Base-by-base conservation (phyloP, 1,140 invertebrate species). In the Drosophila kepulauana region DNA sequence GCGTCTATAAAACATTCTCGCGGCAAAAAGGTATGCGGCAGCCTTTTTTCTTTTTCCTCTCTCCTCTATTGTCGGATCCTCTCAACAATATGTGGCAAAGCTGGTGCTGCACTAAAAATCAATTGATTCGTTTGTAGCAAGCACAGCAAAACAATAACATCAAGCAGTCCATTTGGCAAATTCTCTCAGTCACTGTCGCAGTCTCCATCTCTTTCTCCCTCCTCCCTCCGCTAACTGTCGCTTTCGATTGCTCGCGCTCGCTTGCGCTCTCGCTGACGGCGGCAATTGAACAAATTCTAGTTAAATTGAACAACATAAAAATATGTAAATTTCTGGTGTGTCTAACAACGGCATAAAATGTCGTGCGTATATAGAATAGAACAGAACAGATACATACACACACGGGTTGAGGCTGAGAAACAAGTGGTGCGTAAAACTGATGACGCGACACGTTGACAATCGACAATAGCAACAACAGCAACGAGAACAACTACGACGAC, bases 351-450 rank as follows among this genome's bases (percentile, higher is more conserved):
- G 33, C 57, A 54, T 62, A 62, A 61, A 68, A 61, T 61, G 57
- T 56, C 28, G 43, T 59, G 65, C 57, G 35, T 67, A 45, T 49
- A 48, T 38, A 7, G 38, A 30, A 49, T 3, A 67, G 25, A 51
- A 59, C 25, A 61, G 8, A 61, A 49, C 33, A 30, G 38, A n/a
- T 28, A 11, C 41, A 41, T 20, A 30, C 16, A 51, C 33, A 51
- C 11, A 25, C 10, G 15, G 38, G 4, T 35, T 38, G 49, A 61
- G 45, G 63, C 43, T n/a, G 41, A 46, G 51, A 66, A 82, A 63
- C 77, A 84, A 84, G 77, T 84, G 81, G 81, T 77, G 81, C 81
- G 81, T 84, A 84, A 84, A 84, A 84, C 77, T 84, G 81, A 84
- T 84, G 81, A 84, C 81, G 75, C 79, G 81, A 84, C 81, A 79